phyloP scores from a whole-genome alignment of 2,888 invertebrate species.

The Chorisops tibialis region DNA sequence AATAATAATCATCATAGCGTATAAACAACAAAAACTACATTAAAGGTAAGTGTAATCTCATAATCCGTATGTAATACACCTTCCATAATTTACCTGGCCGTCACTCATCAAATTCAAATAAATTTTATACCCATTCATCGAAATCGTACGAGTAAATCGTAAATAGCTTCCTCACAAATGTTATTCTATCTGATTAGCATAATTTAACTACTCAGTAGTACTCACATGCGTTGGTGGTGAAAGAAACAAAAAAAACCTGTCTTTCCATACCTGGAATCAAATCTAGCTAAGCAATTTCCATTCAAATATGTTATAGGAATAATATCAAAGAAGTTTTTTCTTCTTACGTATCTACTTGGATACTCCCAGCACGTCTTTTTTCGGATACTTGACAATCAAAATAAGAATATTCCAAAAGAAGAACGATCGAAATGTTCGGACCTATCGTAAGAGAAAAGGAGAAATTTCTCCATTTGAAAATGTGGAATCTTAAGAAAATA shows the following conservation, averaged over 20 bases:
- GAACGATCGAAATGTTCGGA: not conserved
- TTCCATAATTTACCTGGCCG: too few species aligned
- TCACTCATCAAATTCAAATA: too few species aligned
- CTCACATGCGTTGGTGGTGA: not conserved
- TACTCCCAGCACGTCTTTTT: not conserved
- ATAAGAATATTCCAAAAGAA: conserved; percentile 7
- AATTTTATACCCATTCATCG: too few species aligned
- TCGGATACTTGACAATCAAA: conserved; percentile 2
- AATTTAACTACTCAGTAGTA: not conserved
- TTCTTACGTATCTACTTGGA: not conserved
- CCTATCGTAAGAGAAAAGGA: too few species aligned
- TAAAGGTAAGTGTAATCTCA: conserved; percentile 8
- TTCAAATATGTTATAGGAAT: too few species aligned
- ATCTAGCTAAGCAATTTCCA: too few species aligned
- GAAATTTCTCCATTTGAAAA: conserved; percentile 4
- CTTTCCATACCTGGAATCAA: too few species aligned
- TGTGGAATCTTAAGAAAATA: conserved; percentile 17
- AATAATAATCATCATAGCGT: not conserved
- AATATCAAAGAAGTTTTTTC: too few species aligned
- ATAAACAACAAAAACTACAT: conserved; percentile 5
- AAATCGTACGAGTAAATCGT: too few species aligned
- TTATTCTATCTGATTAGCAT: conserved; percentile 16
- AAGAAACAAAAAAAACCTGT: not conserved
- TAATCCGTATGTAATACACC: too few species aligned
- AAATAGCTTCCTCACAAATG: conserved; percentile 3